These are phyloP conservation scores for Idaea dimidiata DNA, from an alignment of 2,888 invertebrate genomes.

Conservation along the genomic window DNA sequence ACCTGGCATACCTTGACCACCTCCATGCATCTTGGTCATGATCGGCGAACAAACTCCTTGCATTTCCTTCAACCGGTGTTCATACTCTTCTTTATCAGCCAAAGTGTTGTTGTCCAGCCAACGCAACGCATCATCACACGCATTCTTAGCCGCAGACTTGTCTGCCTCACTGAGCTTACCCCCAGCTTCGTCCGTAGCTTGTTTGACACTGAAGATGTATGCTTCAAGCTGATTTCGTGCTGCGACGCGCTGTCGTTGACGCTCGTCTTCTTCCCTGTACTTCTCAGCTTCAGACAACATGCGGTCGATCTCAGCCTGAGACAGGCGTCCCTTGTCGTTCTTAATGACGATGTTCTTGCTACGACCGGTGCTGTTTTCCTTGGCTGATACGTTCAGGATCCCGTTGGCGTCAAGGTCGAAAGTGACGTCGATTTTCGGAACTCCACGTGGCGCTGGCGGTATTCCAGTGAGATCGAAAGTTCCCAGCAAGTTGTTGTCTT, in stretches of 20 bases:
- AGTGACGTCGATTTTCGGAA: slow-evolving; percentile 85
- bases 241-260: slow-evolving; percentile 83
- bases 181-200: slow-evolving; percentile 83
- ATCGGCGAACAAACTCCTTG: slow-evolving; percentile 79
- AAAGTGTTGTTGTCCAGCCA: slow-evolving; percentile 87
- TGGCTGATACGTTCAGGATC: slow-evolving; percentile 91
- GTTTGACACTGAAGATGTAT: slow-evolving; percentile 86
- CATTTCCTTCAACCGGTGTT: slow-evolving; percentile 81
- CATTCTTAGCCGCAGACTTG: slow-evolving; percentile 75
- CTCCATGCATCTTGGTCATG: slow-evolving; percentile 82
- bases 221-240: slow-evolving; percentile 87
- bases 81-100: slow-evolving; percentile 84
- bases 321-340: slow-evolving; percentile 90
- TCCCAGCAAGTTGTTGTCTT: slow-evolving; percentile 86
- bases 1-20: slow-evolving; percentile 43
- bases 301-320: slow-evolving; percentile 90
- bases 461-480: slow-evolving; percentile 85
- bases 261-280: slow-evolving; percentile 87
- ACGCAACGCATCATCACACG: slow-evolving; percentile 81
- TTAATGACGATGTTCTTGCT: slow-evolving; percentile 89
- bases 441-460: slow-evolving; percentile 85
- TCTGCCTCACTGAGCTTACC: slow-evolving; percentile 83
- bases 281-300: slow-evolving; percentile 88
- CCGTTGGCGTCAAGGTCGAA: slow-evolving; percentile 90
- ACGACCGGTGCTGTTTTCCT: slow-evolving; percentile 83